Evolutionary conservation across 2,888 invertebrate species (phyloP), one percentile per base, ranked within the genome.

Genomic region (Dichetophora obliterata): DNA sequence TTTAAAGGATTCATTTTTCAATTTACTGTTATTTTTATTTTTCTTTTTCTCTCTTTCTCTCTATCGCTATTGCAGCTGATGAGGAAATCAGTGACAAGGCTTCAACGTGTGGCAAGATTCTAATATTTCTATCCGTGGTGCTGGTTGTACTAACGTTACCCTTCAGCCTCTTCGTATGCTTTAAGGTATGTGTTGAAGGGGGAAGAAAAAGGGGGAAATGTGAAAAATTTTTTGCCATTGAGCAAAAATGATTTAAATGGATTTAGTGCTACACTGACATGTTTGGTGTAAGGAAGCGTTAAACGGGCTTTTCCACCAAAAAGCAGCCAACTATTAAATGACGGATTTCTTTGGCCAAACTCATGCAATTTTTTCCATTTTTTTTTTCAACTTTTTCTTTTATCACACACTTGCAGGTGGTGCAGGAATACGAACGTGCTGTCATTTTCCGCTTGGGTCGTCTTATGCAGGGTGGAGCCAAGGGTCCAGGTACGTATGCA

Each of bases 401-500:
- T 54, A 59, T 54, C 37, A 27, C 19, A 57, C 65, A 19, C 43
- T 81, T 81, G 74, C 84, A 98, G 97, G 97, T 98, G 54, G 97
- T 98, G 2, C 97, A 97, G 87, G 98, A 98, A 86, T 98, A 98
- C 88, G 98, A 98, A 89, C 91, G 98, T 80, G 98, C 98, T 0
- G 98, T 98, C 50, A 98, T 98, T 88, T 98, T 98, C 88, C 93
- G 98, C 70, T 91, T 98, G 76, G 98, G 98, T 6, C 92, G 98
- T 77, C 91, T 98, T 37, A 91, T 97, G 72, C 93, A 96, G 2
- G 98, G 98, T 22, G 97, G 97, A 22, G 97, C 98, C 8, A 97
- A 96, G 89, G 98, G 98, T 80, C 96, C 96, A 83, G 96, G 96
- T 95, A 91, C 91, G 90, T 87, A 77, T 75, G 9, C 27, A 34